A percentile compares a stretch with the other conserved stretches of the same genome.
Evolutionary conservation across 35 echinoderm and acorn worm species (phyloP).

Genomic region (Lytechinus variegatus): DNA sequence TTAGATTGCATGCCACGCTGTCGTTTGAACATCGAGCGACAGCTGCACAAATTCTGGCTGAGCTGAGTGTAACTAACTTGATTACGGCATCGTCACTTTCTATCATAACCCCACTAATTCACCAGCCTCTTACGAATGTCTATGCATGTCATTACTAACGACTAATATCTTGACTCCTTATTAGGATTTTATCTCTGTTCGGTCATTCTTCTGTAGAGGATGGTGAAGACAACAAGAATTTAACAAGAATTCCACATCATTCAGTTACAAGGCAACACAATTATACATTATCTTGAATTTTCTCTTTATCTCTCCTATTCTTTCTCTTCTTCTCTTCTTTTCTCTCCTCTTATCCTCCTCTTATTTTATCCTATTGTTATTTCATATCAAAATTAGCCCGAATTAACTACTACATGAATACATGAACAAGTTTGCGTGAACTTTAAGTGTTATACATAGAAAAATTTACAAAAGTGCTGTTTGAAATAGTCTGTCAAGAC

Average conservation of each 20-base stretch:
- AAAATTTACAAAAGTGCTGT: too few relatives aligned
- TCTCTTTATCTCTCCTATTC: neutral
- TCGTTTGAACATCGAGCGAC: neutral
- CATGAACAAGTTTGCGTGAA: too few relatives aligned
- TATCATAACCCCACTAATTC: constrained; percentile 2
- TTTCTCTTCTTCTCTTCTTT: neutral
- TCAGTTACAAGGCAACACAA: neutral
- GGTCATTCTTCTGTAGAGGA: neutral
- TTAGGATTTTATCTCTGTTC: neutral
- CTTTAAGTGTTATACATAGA: too few relatives aligned
- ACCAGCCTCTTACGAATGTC: neutral
- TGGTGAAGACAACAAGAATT: neutral
- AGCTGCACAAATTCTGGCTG: neutral
- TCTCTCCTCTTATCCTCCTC: neutral
- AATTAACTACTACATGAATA: too few relatives aligned
- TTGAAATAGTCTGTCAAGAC: too few relatives aligned
- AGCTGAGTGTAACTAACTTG: neutral
- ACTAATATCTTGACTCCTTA: neutral
- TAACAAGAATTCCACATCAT: neutral
- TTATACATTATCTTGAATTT: neutral
- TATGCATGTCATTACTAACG: neutral
- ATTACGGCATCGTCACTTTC: neutral
- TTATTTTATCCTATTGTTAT: neutral
- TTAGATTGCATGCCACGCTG: neutral
- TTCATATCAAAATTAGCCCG: too few relatives aligned